phyloP scores from a whole-genome alignment of 2,888 invertebrate species.

The Electrophaes corylata region DNA sequence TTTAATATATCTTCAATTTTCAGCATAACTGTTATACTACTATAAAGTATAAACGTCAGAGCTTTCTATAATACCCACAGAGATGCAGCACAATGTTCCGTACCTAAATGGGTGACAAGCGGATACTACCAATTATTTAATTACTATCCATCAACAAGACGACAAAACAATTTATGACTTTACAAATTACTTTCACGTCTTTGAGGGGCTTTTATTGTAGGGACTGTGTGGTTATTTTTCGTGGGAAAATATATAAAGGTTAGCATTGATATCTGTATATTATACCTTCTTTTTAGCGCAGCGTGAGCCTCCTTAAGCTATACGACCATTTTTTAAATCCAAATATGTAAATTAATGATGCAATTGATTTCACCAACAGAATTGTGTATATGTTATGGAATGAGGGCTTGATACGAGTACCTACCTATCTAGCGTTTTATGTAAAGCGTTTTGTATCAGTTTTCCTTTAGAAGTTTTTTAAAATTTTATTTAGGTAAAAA shows the following conservation, averaged over 20 bases:
- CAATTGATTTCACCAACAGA: too few species aligned
- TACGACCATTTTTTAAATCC: too few species aligned
- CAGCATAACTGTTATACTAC: background rate
- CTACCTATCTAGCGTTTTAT: too few species aligned
- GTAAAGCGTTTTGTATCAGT: too few species aligned
- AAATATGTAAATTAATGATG: too few species aligned
- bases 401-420: too few species aligned
- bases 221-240: constrained; percentile 27
- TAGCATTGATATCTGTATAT: background rate
- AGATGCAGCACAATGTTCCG: constrained; percentile 23
- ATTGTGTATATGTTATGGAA: too few species aligned
- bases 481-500: too few species aligned
- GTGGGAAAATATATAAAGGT: constrained; percentile 4
- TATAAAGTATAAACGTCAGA: constrained; percentile 1
- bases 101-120: constrained; percentile 37
- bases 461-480: too few species aligned
- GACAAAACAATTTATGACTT: constrained; percentile 44
- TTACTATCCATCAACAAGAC: constrained; percentile 57
- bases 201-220: constrained; percentile 39
- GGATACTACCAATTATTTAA: constrained; percentile 72
- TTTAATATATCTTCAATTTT: background rate
- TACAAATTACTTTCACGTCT: constrained; percentile 48
- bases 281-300: too few species aligned
- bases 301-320: too few species aligned
- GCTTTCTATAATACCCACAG: background rate